Percentiles rank a stretch among this genome's conserved stretches.
These are phyloP conservation scores for Beroe ovata DNA, from an alignment of 37 sponge, comb jelly and placozoan species.

Conservation along the genomic window DNA sequence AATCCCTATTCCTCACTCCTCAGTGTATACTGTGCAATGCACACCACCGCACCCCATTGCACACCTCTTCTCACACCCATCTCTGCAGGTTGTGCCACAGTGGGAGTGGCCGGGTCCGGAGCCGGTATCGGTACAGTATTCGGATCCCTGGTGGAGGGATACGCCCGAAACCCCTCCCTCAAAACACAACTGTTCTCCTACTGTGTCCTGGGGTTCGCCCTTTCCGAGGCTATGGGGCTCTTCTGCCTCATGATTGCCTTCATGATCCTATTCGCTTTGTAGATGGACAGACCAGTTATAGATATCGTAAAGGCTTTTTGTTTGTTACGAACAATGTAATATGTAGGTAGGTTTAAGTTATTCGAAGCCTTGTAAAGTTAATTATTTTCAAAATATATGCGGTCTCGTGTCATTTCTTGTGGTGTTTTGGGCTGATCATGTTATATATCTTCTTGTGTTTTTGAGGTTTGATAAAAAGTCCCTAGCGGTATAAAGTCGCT, in stretches of 20 bases:
- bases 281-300: conserved; percentile 13
- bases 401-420: too few relatives aligned
- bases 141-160: conserved; percentile 79
- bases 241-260: conserved; percentile 96
- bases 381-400: not conserved
- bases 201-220: conserved; percentile 90
- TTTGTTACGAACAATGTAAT: too few relatives aligned
- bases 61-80: not conserved
- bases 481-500: too few relatives aligned
- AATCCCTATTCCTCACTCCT: too few relatives aligned
- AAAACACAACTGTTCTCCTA: conserved; percentile 94
- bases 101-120: conserved; percentile 70
- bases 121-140: conserved; percentile 73
- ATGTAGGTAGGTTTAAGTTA: too few relatives aligned
- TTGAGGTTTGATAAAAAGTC: too few relatives aligned
- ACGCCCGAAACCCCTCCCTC: conserved; percentile 88
- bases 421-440: too few relatives aligned
- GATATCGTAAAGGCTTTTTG: too few relatives aligned
- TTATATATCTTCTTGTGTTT: too few relatives aligned
- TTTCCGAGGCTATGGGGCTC: conserved; percentile 94
- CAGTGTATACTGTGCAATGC: too few relatives aligned
- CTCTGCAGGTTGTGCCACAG: conserved; percentile 47
- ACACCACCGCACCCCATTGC: too few relatives aligned
- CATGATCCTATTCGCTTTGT: conserved; percentile 86
- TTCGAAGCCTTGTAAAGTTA: not conserved